Percentiles rank a stretch among this genome's conserved stretches.
phyloP scores from a whole-genome alignment of 2,888 invertebrate species.

The Sarcophaga variegata region DNA sequence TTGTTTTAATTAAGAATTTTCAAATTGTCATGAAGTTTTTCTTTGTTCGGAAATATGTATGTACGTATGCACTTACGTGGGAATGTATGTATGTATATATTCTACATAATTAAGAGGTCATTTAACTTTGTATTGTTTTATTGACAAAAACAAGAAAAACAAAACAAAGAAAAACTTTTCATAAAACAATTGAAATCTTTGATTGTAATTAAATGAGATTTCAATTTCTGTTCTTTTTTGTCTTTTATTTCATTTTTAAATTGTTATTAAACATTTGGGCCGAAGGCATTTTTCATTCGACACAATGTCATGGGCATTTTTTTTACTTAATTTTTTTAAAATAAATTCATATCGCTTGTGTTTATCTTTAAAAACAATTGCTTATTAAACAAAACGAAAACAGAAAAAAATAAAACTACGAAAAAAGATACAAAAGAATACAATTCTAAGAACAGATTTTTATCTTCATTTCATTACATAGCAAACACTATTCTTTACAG shows the following conservation, averaged over 20 bases:
- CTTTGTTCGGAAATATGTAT: not conserved
- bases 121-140: slow-evolving; percentile 14
- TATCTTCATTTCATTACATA: not conserved
- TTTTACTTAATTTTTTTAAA: not conserved
- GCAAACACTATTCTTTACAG: no score
- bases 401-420: no score
- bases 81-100: no score
- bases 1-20: slow-evolving; percentile 9
- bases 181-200: no score
- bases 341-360: not conserved
- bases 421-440: slow-evolving; percentile 1
- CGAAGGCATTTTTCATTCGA: no score
- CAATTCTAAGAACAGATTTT: not conserved
- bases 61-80: not conserved
- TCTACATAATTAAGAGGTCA: slow-evolving; percentile 24
- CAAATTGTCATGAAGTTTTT: not conserved
- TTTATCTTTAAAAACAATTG: slow-evolving; percentile 30
- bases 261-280: not conserved
- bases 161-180: not conserved
- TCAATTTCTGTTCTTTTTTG: not conserved
- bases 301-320: slow-evolving; percentile 45
- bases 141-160: slow-evolving; percentile 1
- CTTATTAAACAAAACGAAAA: slow-evolving; percentile 20
- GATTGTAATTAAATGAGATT: slow-evolving; percentile 10
- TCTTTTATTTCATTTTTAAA: not conserved